Evolutionary conservation across 2,888 invertebrate genomes (phyloP).

Genomic region (Eulithis prunata): DNA sequence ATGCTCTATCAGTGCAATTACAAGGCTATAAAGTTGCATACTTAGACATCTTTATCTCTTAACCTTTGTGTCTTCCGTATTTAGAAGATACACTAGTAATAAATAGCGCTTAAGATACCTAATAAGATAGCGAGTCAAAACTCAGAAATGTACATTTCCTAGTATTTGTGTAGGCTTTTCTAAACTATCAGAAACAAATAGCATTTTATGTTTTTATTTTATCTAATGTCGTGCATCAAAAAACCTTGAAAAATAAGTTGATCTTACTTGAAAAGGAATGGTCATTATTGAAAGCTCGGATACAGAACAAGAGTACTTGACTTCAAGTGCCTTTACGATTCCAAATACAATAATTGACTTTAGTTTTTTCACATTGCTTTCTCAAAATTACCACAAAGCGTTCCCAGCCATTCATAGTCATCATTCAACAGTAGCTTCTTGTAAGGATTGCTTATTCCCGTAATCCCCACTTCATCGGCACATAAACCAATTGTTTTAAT

Average conservation of each 20-base stretch:
- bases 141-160: too few species aligned
- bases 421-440: conserved; percentile 48
- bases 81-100: not conserved
- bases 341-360: conserved; percentile 22
- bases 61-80: conserved; percentile 1
- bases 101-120: not conserved
- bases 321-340: conserved; percentile 23
- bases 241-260: too few species aligned
- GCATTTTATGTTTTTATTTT: too few species aligned
- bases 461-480: conserved; percentile 59
- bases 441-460: conserved; percentile 48
- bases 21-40: not conserved
- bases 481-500: conserved; percentile 69
- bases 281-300: conserved; percentile 19
- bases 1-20: conserved; percentile 8
- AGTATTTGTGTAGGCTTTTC: too few species aligned
- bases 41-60: conserved; percentile 1
- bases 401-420: conserved; percentile 31
- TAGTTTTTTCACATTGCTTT: conserved; percentile 28
- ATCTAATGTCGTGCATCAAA: too few species aligned
- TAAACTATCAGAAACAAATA: too few species aligned
- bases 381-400: conserved; percentile 36
- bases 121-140: too few species aligned
- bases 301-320: conserved; percentile 19
- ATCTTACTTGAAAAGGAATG: conserved; percentile 8